Percentiles rank a stretch among this genome's conserved stretches.
These are phyloP conservation scores for Thalpophila matura DNA, from an alignment of 2,888 invertebrate species.

Conservation along the genomic window DNA sequence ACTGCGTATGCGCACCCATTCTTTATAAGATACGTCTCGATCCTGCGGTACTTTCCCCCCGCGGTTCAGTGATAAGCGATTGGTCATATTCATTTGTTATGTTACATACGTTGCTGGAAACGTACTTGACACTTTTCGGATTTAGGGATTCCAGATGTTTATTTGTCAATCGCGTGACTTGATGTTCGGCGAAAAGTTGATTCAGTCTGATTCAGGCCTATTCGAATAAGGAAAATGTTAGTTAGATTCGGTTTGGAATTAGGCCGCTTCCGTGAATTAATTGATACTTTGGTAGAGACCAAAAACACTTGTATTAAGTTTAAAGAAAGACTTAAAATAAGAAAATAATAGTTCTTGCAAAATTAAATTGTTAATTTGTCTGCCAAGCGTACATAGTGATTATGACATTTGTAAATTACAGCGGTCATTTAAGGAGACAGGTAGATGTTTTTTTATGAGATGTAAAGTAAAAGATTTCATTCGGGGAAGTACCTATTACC, in stretches of 20 bases:
- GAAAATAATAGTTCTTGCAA: neutral
- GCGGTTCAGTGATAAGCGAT: slow-evolving; percentile 39
- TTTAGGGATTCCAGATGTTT: slow-evolving; percentile 33
- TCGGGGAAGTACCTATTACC: no score
- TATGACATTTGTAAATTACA: no score
- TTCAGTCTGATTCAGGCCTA: slow-evolving; percentile 15
- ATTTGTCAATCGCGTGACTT: slow-evolving; percentile 10
- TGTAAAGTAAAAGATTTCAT: no score
- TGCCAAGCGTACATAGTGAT: no score
- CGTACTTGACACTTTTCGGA: slow-evolving; percentile 23
- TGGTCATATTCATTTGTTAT: slow-evolving; percentile 12
- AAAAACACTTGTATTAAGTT: neutral
- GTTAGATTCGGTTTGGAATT: neutral
- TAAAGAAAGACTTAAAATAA: no score
- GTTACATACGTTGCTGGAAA: neutral
- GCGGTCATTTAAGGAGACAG: no score
- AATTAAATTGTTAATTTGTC: neutral
- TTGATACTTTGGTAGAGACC: no score
- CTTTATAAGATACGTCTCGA: slow-evolving; percentile 40
- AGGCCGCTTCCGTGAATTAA: neutral
- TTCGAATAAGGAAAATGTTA: slow-evolving; percentile 34
- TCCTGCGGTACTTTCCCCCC: slow-evolving; percentile 56
- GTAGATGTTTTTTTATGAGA: no score
- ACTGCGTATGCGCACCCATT: slow-evolving; percentile 8
- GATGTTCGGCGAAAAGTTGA: slow-evolving; percentile 33